Base-by-base conservation (phyloP, 2,797 vertebrate genomes). In the Sebastes oblongus region DNA sequence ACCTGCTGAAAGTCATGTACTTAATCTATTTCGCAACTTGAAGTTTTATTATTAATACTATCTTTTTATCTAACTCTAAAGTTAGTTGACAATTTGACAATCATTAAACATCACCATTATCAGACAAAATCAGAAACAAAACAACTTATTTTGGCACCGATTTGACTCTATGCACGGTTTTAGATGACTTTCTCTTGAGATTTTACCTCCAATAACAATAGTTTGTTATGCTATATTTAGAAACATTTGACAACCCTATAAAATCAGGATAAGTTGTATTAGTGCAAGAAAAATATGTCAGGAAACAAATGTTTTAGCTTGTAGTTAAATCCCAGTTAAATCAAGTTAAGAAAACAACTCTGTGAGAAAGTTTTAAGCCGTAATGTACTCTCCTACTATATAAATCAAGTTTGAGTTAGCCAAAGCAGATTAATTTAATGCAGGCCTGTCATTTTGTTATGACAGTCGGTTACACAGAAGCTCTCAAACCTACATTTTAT, bases 371-470 rank as follows among this genome's bases (percentile, higher is more conserved):
- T 58, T 66, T 59, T 18, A 59, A 83, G 73, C 60, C 46, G 32
- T 59, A 14, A 67, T 65, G 32, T 59, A 24, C 70, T 74, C 58
- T 64, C 24, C 22, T 3, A 1, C 68, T 66, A 5, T 14, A 74
- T 87, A 88, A 91, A 91, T 92, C 83, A 89, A 52, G 20, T 12
- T 46, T 20, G 54, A 69, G 75, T 64, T 58, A 32, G 16, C 77
- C 72, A 1, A 50, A 46, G 72, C 12, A 82, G 84, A 81, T 91
- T 88, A 70, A 85, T 89, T 42, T 81, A 89, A 90, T 82, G 60
- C 2, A 29, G 24, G 62, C 76, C 85, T 86, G 88, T 89, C 88
- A 75, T 79, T 81, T 73, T 84, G 89, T 91, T 92, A 78, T 85
- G 90, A 86, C 77, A 81, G 81, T 60, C 65, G 80, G 77, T 82